Evolutionary conservation across 2,888 invertebrate genomes (phyloP).

Genomic region (Fabriciana adippe): DNA sequence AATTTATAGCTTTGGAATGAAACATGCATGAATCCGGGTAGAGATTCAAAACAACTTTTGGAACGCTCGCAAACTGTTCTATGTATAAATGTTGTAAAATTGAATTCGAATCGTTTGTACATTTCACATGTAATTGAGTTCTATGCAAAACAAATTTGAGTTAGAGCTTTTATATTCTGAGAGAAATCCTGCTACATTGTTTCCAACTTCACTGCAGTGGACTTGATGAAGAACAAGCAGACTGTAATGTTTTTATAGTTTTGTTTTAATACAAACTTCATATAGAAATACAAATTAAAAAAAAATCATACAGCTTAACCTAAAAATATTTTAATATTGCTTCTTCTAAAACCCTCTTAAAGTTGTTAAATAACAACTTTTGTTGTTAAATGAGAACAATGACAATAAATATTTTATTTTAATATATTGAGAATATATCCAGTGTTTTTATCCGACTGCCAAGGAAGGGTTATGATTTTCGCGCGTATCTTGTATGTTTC

Average conservation of each 20-base stretch:
- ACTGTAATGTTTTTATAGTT: constrained; percentile 17
- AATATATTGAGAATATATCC: too few relatives aligned
- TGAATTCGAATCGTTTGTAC: constrained; percentile 34
- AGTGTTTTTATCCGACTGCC: too few relatives aligned
- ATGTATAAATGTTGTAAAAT: constrained; percentile 32
- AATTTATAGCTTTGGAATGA: constrained; percentile 46
- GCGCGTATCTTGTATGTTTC: too few relatives aligned
- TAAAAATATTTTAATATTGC: too few relatives aligned
- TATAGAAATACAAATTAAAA: too few relatives aligned
- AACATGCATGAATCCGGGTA: constrained; percentile 38
- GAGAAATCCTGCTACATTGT: constrained; percentile 32
- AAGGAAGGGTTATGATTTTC: too few relatives aligned
- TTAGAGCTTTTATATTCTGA: constrained; percentile 34
- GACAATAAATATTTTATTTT: too few relatives aligned
- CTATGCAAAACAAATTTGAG: constrained; percentile 32
- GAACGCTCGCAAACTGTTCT: constrained; percentile 30
- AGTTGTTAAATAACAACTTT: too few relatives aligned
- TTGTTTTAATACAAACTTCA: too few relatives aligned
- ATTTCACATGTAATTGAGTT: constrained; percentile 37
- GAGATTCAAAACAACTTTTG: constrained; percentile 34
- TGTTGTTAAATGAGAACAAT: too few relatives aligned
- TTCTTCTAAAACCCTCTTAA: too few relatives aligned
- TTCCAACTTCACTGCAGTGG: constrained; percentile 23
- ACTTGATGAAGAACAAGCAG: constrained; percentile 9
- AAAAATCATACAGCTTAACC: too few relatives aligned